phyloP scores from a whole-genome alignment of 2,113 vertebrate species.

The Rhizomys pruinosus region DNA sequence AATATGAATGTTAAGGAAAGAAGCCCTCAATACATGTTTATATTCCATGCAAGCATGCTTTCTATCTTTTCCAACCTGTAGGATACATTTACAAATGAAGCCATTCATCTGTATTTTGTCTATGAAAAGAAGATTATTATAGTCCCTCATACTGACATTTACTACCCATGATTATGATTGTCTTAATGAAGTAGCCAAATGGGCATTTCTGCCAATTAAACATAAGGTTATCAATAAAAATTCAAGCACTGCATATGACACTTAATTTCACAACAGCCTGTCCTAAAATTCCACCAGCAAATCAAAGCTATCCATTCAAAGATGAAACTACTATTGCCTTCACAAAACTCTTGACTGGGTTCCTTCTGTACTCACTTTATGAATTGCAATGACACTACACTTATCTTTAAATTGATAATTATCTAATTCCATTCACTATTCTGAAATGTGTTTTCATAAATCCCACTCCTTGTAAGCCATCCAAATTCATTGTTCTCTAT shows the following conservation, averaged over 20 bases:
- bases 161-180: neutral
- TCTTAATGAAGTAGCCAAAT: slow-evolving; percentile 54
- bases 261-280: slow-evolving; percentile 29
- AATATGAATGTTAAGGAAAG: slow-evolving; percentile 60
- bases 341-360: neutral
- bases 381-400: slow-evolving; percentile 36
- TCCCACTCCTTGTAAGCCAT: slow-evolving; percentile 20
- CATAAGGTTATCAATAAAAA: slow-evolving; percentile 62
- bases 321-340: neutral
- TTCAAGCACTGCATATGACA: neutral
- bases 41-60: neutral
- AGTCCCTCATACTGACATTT: slow-evolving; percentile 18
- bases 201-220: slow-evolving; percentile 58
- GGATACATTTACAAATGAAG: slow-evolving; percentile 41
- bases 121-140: neutral
- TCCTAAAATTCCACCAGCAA: neutral
- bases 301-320: neutral
- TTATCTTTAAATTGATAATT: slow-evolving; percentile 63
- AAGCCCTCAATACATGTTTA: slow-evolving; percentile 3
- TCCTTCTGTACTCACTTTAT: slow-evolving; percentile 1
- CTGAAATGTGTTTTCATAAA: slow-evolving; percentile 60
- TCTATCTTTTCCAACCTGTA: slow-evolving; percentile 48
- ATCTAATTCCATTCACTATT: slow-evolving; percentile 21
- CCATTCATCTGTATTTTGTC: slow-evolving; percentile 44
- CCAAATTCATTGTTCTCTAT: slow-evolving; percentile 42